phyloP scores from a whole-genome alignment of 1,140 invertebrate genomes.

The Zaprionus camerounensis region DNA sequence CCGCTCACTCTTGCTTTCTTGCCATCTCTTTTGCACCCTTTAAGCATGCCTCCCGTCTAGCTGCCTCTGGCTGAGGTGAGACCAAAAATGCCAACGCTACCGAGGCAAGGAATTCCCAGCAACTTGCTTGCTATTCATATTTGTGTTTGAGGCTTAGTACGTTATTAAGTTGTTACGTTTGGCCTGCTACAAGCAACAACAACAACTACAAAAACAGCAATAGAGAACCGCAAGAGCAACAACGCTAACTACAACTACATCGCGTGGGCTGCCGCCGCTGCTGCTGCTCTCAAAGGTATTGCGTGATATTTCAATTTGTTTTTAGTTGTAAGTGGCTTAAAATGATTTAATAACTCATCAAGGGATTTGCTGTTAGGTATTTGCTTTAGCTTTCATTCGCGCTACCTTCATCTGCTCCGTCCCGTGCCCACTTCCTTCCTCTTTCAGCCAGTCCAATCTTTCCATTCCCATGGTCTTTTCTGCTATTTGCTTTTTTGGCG shows the following conservation, averaged over 20 bases:
- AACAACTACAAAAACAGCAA: constrained; percentile 31
- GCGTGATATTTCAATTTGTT: constrained; percentile 83
- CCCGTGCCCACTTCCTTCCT: not conserved
- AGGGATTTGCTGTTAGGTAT: constrained; percentile 79
- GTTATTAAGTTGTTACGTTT: constrained; percentile 83
- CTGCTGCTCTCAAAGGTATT: constrained; percentile 70
- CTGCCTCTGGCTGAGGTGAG: constrained; percentile 50
- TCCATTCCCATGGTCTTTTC: constrained; percentile 6
- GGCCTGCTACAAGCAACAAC: constrained; percentile 67
- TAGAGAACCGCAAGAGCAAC: constrained; percentile 27
- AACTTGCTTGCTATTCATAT: constrained; percentile 74
- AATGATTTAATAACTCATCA: constrained; percentile 83
- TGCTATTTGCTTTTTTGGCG: constrained; percentile 16
- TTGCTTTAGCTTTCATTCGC: constrained; percentile 69
- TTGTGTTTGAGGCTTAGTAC: constrained; percentile 81
- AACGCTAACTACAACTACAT: constrained; percentile 20
- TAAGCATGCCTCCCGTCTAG: constrained; percentile 5
- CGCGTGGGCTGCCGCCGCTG: constrained; percentile 58
- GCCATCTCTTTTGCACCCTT: not conserved
- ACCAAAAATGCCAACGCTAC: constrained; percentile 60
- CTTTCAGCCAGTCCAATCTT: not conserved
- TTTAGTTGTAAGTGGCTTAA: constrained; percentile 83
- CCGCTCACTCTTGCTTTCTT: not conserved
- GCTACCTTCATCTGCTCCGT: constrained; percentile 5
- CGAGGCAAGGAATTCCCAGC: constrained; percentile 47